Conservation (phyloP, 2,797 vertebrate genomes). For the Lemur catta region DNA sequence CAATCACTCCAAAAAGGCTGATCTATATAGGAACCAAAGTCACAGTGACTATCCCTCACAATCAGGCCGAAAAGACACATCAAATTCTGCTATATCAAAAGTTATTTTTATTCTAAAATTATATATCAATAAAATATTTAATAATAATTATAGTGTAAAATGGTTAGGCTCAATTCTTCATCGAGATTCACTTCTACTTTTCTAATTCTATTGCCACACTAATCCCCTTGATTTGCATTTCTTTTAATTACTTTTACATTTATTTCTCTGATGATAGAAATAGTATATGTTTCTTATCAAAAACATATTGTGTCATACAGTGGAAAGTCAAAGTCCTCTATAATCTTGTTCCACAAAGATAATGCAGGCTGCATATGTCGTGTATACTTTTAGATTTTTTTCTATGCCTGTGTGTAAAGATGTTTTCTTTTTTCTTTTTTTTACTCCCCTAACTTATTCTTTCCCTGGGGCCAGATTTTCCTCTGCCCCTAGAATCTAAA, state of each 20-base stretch:
- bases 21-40: not conserved
- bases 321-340: not conserved
- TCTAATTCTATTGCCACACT: not conserved
- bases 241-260: not conserved
- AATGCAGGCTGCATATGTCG: not conserved
- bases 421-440: not conserved
- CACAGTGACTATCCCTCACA: not conserved
- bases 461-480: not conserved
- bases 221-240: not conserved
- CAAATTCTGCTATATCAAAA: constrained; percentile 7
- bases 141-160: not conserved
- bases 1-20: not conserved
- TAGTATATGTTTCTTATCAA: not conserved
- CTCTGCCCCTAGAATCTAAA: not conserved
- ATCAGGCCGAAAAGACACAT: not conserved
- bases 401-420: not conserved
- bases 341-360: not conserved
- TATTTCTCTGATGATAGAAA: not conserved
- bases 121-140: not conserved
- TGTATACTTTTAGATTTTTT: not conserved
- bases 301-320: not conserved
- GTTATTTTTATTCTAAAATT: not conserved
- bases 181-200: not conserved
- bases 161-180: not conserved
- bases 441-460: not conserved